A percentile compares a stretch with the other conserved stretches of the same genome.
Conservation (phyloP, 2,888 invertebrate genomes). For the Schizaphis graminum region DNA sequence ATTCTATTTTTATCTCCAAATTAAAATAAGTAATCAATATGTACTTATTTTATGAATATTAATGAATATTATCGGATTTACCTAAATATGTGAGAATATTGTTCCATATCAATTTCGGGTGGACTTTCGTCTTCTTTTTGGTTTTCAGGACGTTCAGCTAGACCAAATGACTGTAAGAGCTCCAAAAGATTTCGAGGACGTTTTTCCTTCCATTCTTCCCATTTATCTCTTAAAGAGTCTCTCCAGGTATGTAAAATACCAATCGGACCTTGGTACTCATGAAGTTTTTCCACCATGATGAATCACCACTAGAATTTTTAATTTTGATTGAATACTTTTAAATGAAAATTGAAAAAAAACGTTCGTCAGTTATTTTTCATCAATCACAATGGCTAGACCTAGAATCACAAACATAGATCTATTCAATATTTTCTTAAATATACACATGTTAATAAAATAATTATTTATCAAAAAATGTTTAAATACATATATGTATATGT, state of each 20-base stretch:
- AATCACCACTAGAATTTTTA: constrained; percentile 73
- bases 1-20: not conserved
- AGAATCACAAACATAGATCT: not conserved
- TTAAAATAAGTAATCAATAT: not conserved
- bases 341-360: not conserved
- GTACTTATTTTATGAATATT: not conserved
- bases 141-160: constrained; percentile 55
- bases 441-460: not conserved
- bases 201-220: constrained; percentile 73
- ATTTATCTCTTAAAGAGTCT: constrained; percentile 77
- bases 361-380: not conserved
- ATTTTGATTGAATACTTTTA: not conserved
- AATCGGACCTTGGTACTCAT: constrained; percentile 83
- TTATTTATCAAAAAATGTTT: not conserved
- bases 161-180: constrained; percentile 39
- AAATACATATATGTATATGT: not conserved
- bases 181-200: constrained; percentile 55
- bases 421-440: not conserved
- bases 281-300: constrained; percentile 81
- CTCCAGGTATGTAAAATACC: constrained; percentile 80
- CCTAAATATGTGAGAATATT: constrained; percentile 67
- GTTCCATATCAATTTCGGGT: constrained; percentile 37
- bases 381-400: not conserved
- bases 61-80: constrained; percentile 13
- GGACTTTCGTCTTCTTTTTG: constrained; percentile 25